Conservation (phyloP, 2,113 vertebrate species). For the Daubentonia madagascariensis region DNA sequence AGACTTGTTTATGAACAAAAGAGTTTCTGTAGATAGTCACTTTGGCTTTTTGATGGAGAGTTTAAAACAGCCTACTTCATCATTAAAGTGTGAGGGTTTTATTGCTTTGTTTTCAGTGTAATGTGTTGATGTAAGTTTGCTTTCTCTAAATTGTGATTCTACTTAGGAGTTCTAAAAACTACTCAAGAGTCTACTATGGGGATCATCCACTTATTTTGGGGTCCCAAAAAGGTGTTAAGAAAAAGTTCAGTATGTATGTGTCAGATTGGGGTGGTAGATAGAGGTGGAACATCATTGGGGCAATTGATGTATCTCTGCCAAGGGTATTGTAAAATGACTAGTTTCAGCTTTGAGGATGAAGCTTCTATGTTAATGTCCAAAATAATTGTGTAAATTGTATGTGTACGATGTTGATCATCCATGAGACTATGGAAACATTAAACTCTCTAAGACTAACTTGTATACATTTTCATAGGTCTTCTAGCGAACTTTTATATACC, state of each 20-base stretch:
- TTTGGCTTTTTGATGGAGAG: conserved; percentile 26
- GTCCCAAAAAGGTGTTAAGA: background rate
- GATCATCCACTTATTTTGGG: background rate
- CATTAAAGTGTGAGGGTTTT: conserved; percentile 26
- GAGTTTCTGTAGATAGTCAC: background rate
- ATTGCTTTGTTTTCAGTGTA: background rate
- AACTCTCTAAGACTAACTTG: background rate
- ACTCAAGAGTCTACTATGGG: background rate
- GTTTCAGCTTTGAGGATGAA: conserved; percentile 6
- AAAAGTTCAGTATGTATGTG: background rate
- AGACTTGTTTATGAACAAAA: background rate
- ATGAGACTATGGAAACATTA: conserved; percentile 14
- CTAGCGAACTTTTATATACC: background rate
- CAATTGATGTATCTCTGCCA: background rate
- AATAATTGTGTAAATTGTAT: background rate
- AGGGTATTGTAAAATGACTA: background rate
- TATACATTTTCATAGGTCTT: background rate
- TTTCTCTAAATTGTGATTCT: conserved; percentile 20
- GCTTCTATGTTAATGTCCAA: background rate
- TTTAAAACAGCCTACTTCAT: background rate
- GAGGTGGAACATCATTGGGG: background rate
- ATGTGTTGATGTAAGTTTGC: conserved; percentile 17
- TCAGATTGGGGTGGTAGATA: background rate
- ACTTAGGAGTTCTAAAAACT: conserved; percentile 21
- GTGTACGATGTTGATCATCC: background rate